Conservation (phyloP, 2,888 invertebrate species). For the Caenorhabditis afra region DNA sequence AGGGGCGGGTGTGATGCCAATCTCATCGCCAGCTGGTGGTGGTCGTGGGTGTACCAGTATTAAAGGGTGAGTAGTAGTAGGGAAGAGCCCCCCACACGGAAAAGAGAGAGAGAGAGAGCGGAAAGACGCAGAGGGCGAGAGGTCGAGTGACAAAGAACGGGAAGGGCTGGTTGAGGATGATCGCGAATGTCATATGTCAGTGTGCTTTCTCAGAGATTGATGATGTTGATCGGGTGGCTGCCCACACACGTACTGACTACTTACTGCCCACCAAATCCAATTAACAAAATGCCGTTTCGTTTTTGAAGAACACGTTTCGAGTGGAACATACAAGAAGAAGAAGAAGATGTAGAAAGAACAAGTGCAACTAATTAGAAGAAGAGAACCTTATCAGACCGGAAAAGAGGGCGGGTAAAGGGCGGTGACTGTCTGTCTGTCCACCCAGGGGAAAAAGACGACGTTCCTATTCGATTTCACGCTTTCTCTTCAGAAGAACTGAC, state of each 20-base stretch:
- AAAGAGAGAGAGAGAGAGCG: conserved; percentile 15
- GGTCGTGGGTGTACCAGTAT: conserved; percentile 53
- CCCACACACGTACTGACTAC: conserved; percentile 35
- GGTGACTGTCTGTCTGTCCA: background rate
- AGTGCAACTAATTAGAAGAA: background rate
- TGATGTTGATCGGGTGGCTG: conserved; percentile 44
- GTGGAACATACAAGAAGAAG: background rate
- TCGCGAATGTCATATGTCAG: conserved; percentile 61
- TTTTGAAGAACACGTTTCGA: no score
- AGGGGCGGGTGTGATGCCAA: conserved; percentile 41
- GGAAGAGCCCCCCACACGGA: conserved; percentile 32
- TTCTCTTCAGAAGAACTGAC: conserved; percentile 46
- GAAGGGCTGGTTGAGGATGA: conserved; percentile 50
- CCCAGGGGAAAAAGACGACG: conserved; percentile 16
- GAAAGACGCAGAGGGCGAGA: conserved; percentile 31
- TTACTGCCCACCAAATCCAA: conserved; percentile 21
- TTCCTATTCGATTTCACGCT: conserved; percentile 54
- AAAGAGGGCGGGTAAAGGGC: conserved; percentile 1
- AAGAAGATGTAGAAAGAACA: background rate
- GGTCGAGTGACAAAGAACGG: conserved; percentile 35
- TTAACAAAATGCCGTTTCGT: conserved; percentile 15
- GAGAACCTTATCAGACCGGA: conserved; percentile 20
- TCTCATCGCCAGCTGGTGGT: conserved; percentile 40
- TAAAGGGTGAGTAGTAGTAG: conserved; percentile 28
- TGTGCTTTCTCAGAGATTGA: conserved; percentile 52